A percentile compares a stretch with the other conserved stretches of the same genome.
phyloP scores from a whole-genome alignment of 2,113 vertebrate species.

The Cyprinodon tularosa region DNA sequence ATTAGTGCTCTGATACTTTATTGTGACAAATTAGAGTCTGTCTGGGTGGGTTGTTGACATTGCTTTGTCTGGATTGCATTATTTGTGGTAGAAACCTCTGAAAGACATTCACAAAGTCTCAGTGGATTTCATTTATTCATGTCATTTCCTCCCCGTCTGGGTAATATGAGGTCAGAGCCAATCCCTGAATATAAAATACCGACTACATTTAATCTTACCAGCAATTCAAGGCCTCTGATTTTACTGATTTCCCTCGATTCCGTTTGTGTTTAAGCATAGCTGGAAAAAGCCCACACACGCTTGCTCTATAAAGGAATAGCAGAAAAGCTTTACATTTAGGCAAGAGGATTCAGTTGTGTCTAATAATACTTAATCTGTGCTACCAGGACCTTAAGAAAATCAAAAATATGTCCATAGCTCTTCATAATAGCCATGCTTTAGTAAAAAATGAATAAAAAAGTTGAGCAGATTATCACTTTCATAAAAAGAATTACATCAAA shows the following conservation, averaged over 20 bases:
- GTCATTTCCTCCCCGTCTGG: conserved; percentile 1
- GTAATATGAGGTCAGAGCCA: not conserved
- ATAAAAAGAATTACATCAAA: not conserved
- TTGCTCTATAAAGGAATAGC: not conserved
- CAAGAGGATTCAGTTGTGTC: not conserved
- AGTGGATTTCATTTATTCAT: conserved; percentile 22
- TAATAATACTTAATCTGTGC: not conserved
- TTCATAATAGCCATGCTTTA: not conserved
- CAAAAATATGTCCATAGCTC: not conserved
- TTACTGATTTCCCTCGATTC: not conserved
- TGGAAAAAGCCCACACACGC: not conserved
- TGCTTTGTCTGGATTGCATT: conserved; percentile 24
- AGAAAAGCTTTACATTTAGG: not conserved
- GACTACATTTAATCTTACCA: conserved; percentile 1
- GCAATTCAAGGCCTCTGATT: not conserved
- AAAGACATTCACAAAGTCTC: not conserved
- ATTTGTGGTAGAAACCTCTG: conserved; percentile 30
- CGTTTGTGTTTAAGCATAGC: not conserved
- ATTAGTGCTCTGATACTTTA: conserved; percentile 36
- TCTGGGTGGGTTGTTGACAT: conserved; percentile 31
- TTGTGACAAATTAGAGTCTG: conserved; percentile 50
- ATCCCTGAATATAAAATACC: not conserved
- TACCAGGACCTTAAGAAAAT: not conserved
- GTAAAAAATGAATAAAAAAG: not conserved
- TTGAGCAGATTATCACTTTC: not conserved